Evolutionary conservation across 2,797 vertebrate genomes (phyloP), one percentile per base, ranked within the genome.

Genomic region (Lagodon rhomboides): DNA sequence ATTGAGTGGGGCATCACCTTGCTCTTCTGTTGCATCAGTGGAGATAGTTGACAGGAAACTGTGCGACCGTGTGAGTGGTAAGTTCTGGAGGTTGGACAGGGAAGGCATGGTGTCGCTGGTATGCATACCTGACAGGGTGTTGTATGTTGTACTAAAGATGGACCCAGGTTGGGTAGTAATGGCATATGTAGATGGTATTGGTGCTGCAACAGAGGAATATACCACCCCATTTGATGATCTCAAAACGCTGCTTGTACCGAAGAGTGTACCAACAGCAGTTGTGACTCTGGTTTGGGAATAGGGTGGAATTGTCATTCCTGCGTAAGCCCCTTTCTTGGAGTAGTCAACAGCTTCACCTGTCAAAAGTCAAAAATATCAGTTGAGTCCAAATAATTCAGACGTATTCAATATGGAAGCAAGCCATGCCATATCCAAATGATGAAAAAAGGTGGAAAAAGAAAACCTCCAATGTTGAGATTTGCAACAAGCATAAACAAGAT

Each of bases 301-400:
- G n/a, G 97, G 97, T 59, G 98, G 97, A 82, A 97, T 96, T 95
- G 94, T 96, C 94, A 97, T 95, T 85, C 96, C 96, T 90, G 95
- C 73, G 87, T 97, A 98, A 83, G 93, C 80, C 91, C 96, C 96
- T 97, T 98, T 99, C 96, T 96, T 98, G 95, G 98, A 98, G 94
- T 99, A 99, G 96, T 99, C 97, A 96, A 99, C 96, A 95, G 98
- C 96, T 96, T 98, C 97, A 98, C 98, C 98, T 99, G 98, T 97
- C 97, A 97, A 99, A 91, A 99, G 95, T 96, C 95, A 90, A 94
- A 97, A 93, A 92, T 96, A 96, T 96, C 77, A 97, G 93, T 96
- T 97, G 95, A 96, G 93, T 95, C 93, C 93, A 95, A 84, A 76
- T 74, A 90, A 80, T 80, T 74, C 34, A 90, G 80, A 88, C 12